Percentiles rank a stretch among this genome's conserved stretches.
Conservation (phyloP, 2,113 vertebrate species). For the Toxotes chatareus region DNA sequence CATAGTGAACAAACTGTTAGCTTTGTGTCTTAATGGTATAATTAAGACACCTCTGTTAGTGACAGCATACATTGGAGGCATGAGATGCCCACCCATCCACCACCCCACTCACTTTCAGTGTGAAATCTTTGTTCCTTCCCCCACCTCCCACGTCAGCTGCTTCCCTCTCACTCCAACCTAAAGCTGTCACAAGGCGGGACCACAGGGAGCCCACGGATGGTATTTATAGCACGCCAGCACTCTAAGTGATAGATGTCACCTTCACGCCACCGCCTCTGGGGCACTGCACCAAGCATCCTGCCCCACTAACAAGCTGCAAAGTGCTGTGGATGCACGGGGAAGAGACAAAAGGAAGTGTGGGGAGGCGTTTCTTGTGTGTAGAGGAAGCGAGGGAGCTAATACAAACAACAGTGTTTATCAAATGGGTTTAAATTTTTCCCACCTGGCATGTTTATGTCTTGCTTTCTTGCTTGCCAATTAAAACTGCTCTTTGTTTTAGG, state of each 20-base stretch:
- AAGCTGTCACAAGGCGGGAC: slow-evolving; percentile 79
- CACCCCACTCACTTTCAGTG: background rate
- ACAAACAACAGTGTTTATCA: slow-evolving; percentile 47
- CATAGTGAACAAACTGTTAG: slow-evolving; percentile 57
- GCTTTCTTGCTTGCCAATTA: slow-evolving; percentile 64
- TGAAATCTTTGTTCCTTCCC: slow-evolving; percentile 45
- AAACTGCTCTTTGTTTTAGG: slow-evolving; percentile 52
- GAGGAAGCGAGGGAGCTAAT: slow-evolving; percentile 19
- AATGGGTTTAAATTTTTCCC: slow-evolving; percentile 37
- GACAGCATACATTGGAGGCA: slow-evolving; percentile 78
- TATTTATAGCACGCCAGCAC: slow-evolving; percentile 82
- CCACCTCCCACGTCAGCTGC: slow-evolving; percentile 78
- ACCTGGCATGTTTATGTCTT: slow-evolving; percentile 28
- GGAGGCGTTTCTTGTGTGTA: slow-evolving; percentile 31
- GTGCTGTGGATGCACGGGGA: slow-evolving; percentile 64
- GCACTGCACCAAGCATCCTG: slow-evolving; percentile 74
- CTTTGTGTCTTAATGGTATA: slow-evolving; percentile 72
- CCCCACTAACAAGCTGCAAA: slow-evolving; percentile 83
- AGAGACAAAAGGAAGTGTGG: slow-evolving; percentile 12
- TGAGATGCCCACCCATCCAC: background rate
- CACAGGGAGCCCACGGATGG: slow-evolving; percentile 75
- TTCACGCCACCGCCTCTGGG: slow-evolving; percentile 79
- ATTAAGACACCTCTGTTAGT: slow-evolving; percentile 83
- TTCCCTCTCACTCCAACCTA: slow-evolving; percentile 72
- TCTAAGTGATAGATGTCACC: slow-evolving; percentile 88